phyloP scores from a whole-genome alignment of 2,888 invertebrate genomes.

The Cryptophagus acutangulus region DNA sequence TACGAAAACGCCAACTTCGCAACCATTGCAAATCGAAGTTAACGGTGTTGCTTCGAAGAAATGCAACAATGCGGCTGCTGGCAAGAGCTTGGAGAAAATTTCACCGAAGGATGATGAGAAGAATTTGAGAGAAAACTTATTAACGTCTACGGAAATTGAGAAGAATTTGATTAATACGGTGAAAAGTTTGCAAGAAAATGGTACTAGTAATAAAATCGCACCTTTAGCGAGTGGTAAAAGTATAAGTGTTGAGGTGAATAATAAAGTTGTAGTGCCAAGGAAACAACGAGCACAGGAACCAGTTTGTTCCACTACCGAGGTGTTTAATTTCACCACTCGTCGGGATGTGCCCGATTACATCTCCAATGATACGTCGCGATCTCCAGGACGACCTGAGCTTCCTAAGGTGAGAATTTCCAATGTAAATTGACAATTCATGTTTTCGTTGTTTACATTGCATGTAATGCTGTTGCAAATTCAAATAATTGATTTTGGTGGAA shows the following conservation, averaged over 20 bases:
- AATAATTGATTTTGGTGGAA: too few relatives aligned
- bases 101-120: background rate
- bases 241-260: slow-evolving; percentile 21
- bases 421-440: too few relatives aligned
- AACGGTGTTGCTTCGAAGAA: background rate
- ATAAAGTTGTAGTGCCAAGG: slow-evolving; percentile 31
- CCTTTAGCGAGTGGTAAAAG: too few relatives aligned
- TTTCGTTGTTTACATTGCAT: too few relatives aligned
- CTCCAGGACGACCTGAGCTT: slow-evolving; percentile 60
- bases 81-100: too few relatives aligned
- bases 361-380: slow-evolving; percentile 76
- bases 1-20: slow-evolving; percentile 10
- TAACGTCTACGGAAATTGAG: slow-evolving; percentile 61
- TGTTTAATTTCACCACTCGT: slow-evolving; percentile 81
- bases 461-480: too few relatives aligned
- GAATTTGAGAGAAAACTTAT: slow-evolving; percentile 13
- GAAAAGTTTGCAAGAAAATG: slow-evolving; percentile 53
- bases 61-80: background rate
- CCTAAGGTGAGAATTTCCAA: slow-evolving; percentile 71
- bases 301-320: slow-evolving; percentile 38
- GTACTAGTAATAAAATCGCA: slow-evolving; percentile 46
- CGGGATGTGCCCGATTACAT: slow-evolving; percentile 88
- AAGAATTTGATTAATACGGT: slow-evolving; percentile 65
- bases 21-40: slow-evolving; percentile 1
- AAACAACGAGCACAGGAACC: slow-evolving; percentile 12